Evolutionary conservation across 2,888 invertebrate genomes (phyloP).

Genomic region (Scaptomyza parva): DNA sequence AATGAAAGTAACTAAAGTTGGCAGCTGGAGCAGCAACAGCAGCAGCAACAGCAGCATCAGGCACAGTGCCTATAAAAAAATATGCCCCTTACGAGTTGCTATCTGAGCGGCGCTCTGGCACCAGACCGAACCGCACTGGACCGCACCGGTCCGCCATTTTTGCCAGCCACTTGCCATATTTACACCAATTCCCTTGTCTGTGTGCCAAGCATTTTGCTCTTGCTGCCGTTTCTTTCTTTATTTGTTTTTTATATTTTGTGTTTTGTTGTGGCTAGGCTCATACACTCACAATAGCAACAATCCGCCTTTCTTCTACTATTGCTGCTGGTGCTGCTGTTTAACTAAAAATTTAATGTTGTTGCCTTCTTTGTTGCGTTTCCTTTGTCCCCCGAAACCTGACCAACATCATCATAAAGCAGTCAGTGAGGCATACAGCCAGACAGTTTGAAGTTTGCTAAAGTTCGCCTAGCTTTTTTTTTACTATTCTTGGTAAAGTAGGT

Average conservation of each 20-base stretch:
- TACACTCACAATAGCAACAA: constrained; percentile 51
- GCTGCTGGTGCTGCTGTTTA: constrained; percentile 44
- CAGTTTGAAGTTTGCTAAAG: constrained; percentile 45
- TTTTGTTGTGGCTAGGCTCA: constrained; percentile 37
- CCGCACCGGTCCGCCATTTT: constrained; percentile 37
- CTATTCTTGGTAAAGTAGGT: background rate
- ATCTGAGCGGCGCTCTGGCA: constrained; percentile 28
- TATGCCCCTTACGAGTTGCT: constrained; percentile 50
- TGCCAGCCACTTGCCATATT: constrained; percentile 73
- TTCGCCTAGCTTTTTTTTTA: constrained; percentile 28
- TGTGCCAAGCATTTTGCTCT: constrained; percentile 50
- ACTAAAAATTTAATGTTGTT: constrained; percentile 63
- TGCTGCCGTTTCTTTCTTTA: constrained; percentile 6
- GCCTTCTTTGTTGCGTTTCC: constrained; percentile 31
- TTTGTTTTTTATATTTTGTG: background rate
- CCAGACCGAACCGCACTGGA: constrained; percentile 19
- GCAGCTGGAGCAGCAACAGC: constrained; percentile 41
- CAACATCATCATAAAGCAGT: constrained; percentile 51
- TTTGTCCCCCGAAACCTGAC: constrained; percentile 28
- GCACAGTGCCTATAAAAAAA: constrained; percentile 67
- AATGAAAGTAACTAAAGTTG: constrained; percentile 77
- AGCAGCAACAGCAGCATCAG: constrained; percentile 40
- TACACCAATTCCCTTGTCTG: constrained; percentile 75
- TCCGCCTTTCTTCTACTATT: constrained; percentile 23
- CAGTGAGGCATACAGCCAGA: constrained; percentile 43